Evolutionary conservation across 2,113 vertebrate genomes (phyloP).

Genomic region (Ceuthmochares aereus): DNA sequence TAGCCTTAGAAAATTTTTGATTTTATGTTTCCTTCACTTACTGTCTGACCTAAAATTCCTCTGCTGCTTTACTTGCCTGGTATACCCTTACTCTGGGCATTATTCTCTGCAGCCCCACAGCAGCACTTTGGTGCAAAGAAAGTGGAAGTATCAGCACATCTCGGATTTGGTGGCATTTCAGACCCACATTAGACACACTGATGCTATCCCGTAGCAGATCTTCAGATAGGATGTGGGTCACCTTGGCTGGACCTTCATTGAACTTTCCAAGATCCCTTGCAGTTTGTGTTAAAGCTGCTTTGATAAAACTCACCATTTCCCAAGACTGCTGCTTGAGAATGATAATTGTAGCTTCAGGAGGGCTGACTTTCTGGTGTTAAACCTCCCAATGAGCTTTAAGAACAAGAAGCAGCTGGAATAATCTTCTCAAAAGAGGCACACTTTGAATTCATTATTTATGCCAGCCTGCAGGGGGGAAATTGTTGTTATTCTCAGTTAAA

Average conservation of each 20-base stretch:
- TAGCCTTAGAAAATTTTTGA: background rate
- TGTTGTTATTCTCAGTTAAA: constrained; percentile 51
- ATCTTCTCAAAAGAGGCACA: background rate
- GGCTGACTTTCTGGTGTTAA: constrained; percentile 27
- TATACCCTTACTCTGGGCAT: background rate
- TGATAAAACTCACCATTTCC: background rate
- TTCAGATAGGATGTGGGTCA: background rate
- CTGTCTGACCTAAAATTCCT: background rate
- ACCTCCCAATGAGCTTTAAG: background rate
- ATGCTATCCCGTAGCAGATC: background rate
- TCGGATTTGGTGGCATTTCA: background rate
- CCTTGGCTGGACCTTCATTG: background rate
- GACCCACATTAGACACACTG: fast-evolving
- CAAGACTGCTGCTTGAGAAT: background rate
- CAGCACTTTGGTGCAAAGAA: background rate
- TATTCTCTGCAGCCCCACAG: background rate
- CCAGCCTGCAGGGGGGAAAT: constrained; percentile 26
- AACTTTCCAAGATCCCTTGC: background rate
- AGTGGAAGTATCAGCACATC: fast-evolving
- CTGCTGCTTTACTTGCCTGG: background rate
- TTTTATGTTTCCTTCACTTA: background rate
- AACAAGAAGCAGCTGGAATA: constrained; percentile 36
- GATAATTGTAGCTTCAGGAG: constrained; percentile 8
- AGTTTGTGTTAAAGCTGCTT: background rate
- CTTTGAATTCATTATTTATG: constrained; percentile 63